These are phyloP conservation scores for Eupeodes corollae DNA, from an alignment of 1,140 invertebrate genomes.

Conservation along the genomic window DNA sequence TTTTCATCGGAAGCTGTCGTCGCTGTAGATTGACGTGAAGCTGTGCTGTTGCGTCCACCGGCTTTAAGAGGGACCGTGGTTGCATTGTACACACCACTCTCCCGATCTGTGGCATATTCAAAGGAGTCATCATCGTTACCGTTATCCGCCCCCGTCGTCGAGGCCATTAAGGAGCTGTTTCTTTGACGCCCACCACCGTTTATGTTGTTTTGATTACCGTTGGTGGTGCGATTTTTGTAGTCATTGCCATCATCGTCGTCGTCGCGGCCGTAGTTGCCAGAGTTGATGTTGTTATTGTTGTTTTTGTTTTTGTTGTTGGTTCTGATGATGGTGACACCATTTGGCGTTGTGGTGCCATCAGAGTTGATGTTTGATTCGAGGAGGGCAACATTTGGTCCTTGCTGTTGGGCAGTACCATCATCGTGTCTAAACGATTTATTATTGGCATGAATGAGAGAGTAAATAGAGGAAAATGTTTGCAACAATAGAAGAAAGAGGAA, in stretches of 20 bases:
- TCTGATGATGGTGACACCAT: slow-evolving; percentile 28
- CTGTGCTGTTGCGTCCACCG: slow-evolving; percentile 16
- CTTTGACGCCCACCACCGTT: slow-evolving; percentile 15
- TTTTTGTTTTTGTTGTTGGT: slow-evolving; percentile 16
- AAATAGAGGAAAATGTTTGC: too few relatives aligned
- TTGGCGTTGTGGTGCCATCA: slow-evolving; percentile 19
- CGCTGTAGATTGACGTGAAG: slow-evolving; percentile 1
- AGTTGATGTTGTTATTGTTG: background rate
- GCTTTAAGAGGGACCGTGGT: slow-evolving; percentile 26
- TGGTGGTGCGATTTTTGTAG: too few relatives aligned
- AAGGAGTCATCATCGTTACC: slow-evolving; percentile 29
- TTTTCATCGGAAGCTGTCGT: background rate
- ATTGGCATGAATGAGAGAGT: too few relatives aligned
- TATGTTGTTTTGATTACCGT: slow-evolving; percentile 6
- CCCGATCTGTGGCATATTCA: slow-evolving; percentile 32
- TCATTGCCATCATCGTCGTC: slow-evolving; percentile 6
- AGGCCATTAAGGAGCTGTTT: too few relatives aligned
- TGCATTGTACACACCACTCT: slow-evolving; percentile 32
- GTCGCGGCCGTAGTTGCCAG: slow-evolving; percentile 10
- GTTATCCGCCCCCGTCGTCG: slow-evolving; percentile 12
- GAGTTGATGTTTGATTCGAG: slow-evolving; percentile 10
- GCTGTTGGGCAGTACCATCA: slow-evolving; percentile 5
- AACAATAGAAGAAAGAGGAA: too few relatives aligned
- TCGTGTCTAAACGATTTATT: too few relatives aligned
- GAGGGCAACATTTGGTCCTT: slow-evolving; percentile 28